A percentile compares a stretch with the other conserved stretches of the same genome.
phyloP scores from a whole-genome alignment of 1,140 invertebrate genomes.

The Camponotus vicinus region DNA sequence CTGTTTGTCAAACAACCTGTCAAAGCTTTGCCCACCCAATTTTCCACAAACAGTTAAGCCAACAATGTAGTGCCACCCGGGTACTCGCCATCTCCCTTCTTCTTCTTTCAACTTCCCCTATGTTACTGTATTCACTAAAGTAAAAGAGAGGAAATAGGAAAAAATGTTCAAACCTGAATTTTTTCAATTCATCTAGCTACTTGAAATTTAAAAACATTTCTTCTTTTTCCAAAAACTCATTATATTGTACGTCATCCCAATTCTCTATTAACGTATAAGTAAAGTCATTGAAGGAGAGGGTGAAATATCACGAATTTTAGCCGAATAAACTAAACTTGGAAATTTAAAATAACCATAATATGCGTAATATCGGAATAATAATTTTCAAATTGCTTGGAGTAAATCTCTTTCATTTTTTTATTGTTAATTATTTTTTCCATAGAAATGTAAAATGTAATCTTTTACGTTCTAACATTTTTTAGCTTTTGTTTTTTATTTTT shows the following conservation, averaged over 20 bases:
- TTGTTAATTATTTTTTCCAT: not conserved
- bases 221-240: conserved; percentile 29
- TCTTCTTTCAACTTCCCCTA: not conserved
- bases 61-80: conserved; percentile 74
- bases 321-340: conserved; percentile 9
- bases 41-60: conserved; percentile 77
- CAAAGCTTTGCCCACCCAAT: conserved; percentile 78
- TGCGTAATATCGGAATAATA: not conserved
- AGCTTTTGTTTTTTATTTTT: too few species aligned
- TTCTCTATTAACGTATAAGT: conserved; percentile 51
- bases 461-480: not conserved
- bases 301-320: conserved; percentile 21
- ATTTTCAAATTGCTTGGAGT: conserved; percentile 1
- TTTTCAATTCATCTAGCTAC: conserved; percentile 66
- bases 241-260: conserved; percentile 51
- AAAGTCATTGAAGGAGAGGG: conserved; percentile 39
- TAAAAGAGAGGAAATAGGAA: conserved; percentile 24
- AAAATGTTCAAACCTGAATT: conserved; percentile 10
- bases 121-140: conserved; percentile 8
- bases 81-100: conserved; percentile 16
- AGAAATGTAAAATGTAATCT: not conserved
- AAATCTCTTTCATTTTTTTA: not conserved
- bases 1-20: conserved; percentile 79
- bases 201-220: conserved; percentile 60
- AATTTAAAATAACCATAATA: not conserved